These are phyloP conservation scores for Dolichomitus sp. DNA, from an alignment of 2,888 invertebrate species.

Conservation along the genomic window DNA sequence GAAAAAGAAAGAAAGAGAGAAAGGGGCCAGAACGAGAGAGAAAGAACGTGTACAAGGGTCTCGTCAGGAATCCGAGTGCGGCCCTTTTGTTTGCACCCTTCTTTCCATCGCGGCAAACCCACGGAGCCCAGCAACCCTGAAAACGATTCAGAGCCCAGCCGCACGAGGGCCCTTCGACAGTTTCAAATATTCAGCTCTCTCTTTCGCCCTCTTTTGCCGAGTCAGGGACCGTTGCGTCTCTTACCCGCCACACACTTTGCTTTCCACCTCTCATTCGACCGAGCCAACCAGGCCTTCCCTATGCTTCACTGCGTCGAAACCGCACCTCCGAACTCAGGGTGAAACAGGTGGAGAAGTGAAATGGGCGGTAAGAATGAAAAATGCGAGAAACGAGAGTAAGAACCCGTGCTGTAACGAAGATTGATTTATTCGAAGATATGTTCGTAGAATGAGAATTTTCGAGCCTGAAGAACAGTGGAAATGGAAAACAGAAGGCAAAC, in stretches of 20 bases:
- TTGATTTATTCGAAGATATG: slow-evolving; percentile 57
- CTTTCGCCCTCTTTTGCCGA: slow-evolving; percentile 17
- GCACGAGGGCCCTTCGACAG: slow-evolving; percentile 51
- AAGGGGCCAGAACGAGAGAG: slow-evolving; percentile 32
- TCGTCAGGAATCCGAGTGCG: slow-evolving; percentile 61
- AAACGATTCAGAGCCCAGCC: slow-evolving; percentile 56
- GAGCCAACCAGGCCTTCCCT: background rate
- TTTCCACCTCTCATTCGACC: background rate
- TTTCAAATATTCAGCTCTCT: slow-evolving; percentile 68
- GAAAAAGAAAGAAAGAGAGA: slow-evolving; percentile 27
- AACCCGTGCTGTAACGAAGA: slow-evolving; percentile 53
- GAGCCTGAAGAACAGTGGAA: slow-evolving; percentile 15
- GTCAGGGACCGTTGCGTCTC: slow-evolving; percentile 5
- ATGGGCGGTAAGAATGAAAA: slow-evolving; percentile 57
- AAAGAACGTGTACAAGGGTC: slow-evolving; percentile 61
- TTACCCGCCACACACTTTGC: background rate
- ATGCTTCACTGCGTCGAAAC: background rate
- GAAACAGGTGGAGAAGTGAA: slow-evolving; percentile 47
- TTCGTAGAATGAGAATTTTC: slow-evolving; percentile 53
- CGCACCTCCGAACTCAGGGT: slow-evolving; percentile 4
- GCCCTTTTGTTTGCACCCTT: slow-evolving; percentile 69
- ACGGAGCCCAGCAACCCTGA: slow-evolving; percentile 45
- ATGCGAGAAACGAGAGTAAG: slow-evolving; percentile 36
- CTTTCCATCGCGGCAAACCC: slow-evolving; percentile 49
- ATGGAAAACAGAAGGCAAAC: background rate